Evolutionary conservation across 2,113 vertebrate genomes (phyloP), one percentile per base, ranked within the genome.

Genomic region (Eidolon helvum): DNA sequence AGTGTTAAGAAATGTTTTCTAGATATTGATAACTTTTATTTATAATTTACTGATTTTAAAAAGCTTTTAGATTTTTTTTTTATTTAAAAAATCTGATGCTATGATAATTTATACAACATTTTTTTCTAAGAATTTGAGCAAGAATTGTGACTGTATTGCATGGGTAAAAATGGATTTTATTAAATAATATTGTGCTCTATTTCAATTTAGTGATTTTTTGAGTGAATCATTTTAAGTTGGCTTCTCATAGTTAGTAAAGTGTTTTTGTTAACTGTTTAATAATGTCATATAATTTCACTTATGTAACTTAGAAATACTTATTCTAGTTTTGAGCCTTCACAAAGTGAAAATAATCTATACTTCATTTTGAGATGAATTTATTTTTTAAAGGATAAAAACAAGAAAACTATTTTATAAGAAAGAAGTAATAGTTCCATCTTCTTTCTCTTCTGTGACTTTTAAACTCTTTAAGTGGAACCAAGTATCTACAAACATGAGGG

Each of bases 401-500:
- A 66, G 75, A 80, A 2, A 79, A 19, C 19, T 90, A 45, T 68
- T 88, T 91, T 59, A 26, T 30, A 59, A 86, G 24, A 65, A 87
- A 90, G 35, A 61, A 83, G 9, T 43, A 19, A 10, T 71, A 90
- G 80, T 82, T 90, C 65, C 87, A 16, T 95, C 40, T 84, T 78
- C 28, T 48, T 91, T 93, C 22, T 91, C 24, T 94, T 96, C 53
- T 96, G 80, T 96, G 71, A 95, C 68, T 97, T 96, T 84, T 87
- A 92, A 88, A 71, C 38, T 84, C 45, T 95, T 72, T 68, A 93
- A 94, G 80, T 88, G 45, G 77, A 96, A 92, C 68, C 9, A 63
- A 87, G 40, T 68, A 78, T 82, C 75, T 86, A 71, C 71, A 95
- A 95, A 90, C 50, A 88, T 35, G 38, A 82, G 21, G 26, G 71